These are phyloP conservation scores for Semicossyphus pulcher DNA, from an alignment of 2,113 vertebrate species.

Conservation along the genomic window DNA sequence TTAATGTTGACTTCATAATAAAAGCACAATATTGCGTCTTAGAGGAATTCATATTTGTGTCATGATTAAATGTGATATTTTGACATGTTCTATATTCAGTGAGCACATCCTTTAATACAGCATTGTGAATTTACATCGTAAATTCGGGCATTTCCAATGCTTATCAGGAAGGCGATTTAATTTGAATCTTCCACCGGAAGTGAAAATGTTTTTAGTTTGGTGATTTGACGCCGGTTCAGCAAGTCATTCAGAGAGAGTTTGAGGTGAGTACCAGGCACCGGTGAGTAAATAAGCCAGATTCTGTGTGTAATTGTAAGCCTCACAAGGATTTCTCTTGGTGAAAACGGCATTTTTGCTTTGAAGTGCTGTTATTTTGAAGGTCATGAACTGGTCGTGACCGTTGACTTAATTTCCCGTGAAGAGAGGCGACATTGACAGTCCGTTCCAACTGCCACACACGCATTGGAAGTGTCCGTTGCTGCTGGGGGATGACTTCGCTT, in stretches of 20 bases:
- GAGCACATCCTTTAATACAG: accelerated
- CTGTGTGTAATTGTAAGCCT: background rate
- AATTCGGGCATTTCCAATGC: accelerated
- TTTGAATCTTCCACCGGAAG: constrained; percentile 41
- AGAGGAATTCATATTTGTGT: accelerated
- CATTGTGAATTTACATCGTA: no score
- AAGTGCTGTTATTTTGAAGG: background rate
- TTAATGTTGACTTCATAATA: constrained; percentile 25
- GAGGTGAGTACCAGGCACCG: constrained; percentile 57
- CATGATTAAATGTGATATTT: background rate
- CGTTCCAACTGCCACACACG: constrained; percentile 49
- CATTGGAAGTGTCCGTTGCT: constrained; percentile 6
- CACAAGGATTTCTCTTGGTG: background rate
- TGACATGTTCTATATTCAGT: accelerated
- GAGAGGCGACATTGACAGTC: constrained; percentile 46
- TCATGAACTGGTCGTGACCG: background rate
- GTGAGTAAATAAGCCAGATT: constrained; percentile 33
- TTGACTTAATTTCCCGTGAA: constrained; percentile 7
- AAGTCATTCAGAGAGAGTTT: constrained; percentile 61
- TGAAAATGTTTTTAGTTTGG: accelerated
- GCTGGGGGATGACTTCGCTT: constrained; percentile 37
- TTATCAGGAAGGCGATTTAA: background rate
- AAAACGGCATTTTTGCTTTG: background rate
- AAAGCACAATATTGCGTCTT: accelerated
- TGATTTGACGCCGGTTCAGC: background rate